Conservation (phyloP, 2,888 invertebrate genomes). For the Acronicta leporina region DNA sequence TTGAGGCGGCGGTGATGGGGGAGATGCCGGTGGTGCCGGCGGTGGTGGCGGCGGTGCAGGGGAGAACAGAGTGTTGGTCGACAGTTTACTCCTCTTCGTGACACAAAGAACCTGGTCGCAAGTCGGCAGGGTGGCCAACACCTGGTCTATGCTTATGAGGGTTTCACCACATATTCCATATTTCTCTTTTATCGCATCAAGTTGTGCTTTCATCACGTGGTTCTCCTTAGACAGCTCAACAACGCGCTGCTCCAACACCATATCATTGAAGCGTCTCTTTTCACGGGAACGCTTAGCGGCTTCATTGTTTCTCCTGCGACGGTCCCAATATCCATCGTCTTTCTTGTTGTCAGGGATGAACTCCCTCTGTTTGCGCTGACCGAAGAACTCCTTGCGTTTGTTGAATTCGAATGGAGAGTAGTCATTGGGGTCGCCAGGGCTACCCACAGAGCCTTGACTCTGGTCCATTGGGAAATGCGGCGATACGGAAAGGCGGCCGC, state of each 20-base stretch:
- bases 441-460: slow-evolving; percentile 68
- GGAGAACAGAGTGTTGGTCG: slow-evolving; percentile 87
- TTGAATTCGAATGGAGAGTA: slow-evolving; percentile 90
- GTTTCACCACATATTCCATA: slow-evolving; percentile 96
- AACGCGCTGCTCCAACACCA: slow-evolving; percentile 98
- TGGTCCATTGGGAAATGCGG: slow-evolving; percentile 87
- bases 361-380: slow-evolving; percentile 97
- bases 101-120: slow-evolving; percentile 95
- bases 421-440: slow-evolving; percentile 73
- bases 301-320: slow-evolving; percentile 98
- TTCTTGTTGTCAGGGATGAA: slow-evolving; percentile 99
- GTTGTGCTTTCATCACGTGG: slow-evolving; percentile 96
- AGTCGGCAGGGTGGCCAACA: slow-evolving; percentile 95
- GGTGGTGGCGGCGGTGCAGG: slow-evolving; percentile 88
- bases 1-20: slow-evolving; percentile 87
- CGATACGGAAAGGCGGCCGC: slow-evolving; percentile 80
- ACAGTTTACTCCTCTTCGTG: slow-evolving; percentile 91
- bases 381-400: slow-evolving; percentile 95
- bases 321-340: slow-evolving; percentile 99
- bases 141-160: slow-evolving; percentile 96
- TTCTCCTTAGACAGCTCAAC: slow-evolving; percentile 98
- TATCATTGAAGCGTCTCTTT: slow-evolving; percentile 98
- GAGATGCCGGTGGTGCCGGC: slow-evolving; percentile 84
- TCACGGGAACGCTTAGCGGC: slow-evolving; percentile 99
- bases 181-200: slow-evolving; percentile 97